Percentiles rank a stretch among this genome's conserved stretches.
phyloP scores from a whole-genome alignment of 2,888 invertebrate genomes.

The Oasisia sp. region DNA sequence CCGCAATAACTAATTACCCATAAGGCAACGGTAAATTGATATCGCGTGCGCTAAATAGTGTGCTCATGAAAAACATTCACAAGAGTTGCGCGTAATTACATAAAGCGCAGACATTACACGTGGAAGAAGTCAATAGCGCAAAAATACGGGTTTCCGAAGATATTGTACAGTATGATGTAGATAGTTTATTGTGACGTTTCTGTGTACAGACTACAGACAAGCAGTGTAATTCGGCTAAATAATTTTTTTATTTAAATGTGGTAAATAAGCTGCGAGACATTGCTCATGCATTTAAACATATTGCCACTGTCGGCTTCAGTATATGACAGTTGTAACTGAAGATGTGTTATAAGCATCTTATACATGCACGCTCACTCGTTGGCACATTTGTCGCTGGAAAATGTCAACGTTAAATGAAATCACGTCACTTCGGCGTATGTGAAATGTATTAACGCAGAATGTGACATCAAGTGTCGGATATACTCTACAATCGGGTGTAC shows the following conservation, averaged over 20 bases:
- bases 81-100: background rate
- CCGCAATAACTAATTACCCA: background rate
- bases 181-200: background rate
- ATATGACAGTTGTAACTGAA: background rate
- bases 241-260: background rate
- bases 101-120: background rate
- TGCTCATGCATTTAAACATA: background rate
- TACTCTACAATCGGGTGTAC: background rate
- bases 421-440: background rate
- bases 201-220: background rate
- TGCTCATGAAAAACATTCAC: background rate
- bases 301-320: background rate
- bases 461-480: background rate
- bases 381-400: background rate
- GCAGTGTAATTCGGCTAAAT: background rate
- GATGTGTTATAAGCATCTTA: background rate
- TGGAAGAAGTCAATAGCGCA: background rate
- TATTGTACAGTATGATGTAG: background rate
- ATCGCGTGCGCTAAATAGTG: background rate
- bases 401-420: background rate
- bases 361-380: background rate
- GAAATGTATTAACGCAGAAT: background rate
- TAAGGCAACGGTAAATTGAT: background rate
- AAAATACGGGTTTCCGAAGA: slow-evolving; percentile 9
- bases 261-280: background rate